Percentiles rank a stretch among this genome's conserved stretches.
Evolutionary conservation across 1,140 invertebrate genomes (phyloP).

Genomic region (Spodoptera frugiperda): DNA sequence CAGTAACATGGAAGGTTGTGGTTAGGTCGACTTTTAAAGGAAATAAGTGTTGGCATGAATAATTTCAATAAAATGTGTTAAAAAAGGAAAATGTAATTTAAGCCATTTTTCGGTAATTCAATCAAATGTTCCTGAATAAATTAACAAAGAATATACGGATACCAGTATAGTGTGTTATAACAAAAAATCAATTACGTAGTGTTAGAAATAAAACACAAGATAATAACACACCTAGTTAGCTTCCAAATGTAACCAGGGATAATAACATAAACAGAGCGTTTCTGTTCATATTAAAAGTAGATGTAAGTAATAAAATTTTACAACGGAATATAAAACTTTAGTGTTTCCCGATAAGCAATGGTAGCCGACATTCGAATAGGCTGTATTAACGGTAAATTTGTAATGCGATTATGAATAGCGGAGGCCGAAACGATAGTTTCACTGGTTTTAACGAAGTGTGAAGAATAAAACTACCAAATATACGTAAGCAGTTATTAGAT

Average conservation of each 20-base stretch:
- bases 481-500: not conserved
- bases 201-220: not conserved
- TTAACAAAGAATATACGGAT: too few relatives aligned
- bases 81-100: too few relatives aligned
- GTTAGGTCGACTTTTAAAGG: too few relatives aligned
- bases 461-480: not conserved
- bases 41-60: too few relatives aligned
- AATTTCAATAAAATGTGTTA: too few relatives aligned
- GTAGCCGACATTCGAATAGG: conserved; percentile 48
- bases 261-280: conserved; percentile 46
- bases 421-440: not conserved
- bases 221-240: conserved; percentile 5
- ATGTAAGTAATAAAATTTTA: conserved; percentile 64
- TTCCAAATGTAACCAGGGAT: conserved; percentile 22
- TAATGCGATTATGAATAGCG: conserved; percentile 34
- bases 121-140: too few relatives aligned
- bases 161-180: too few relatives aligned
- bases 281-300: conserved; percentile 59
- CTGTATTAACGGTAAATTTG: conserved; percentile 38
- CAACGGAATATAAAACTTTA: conserved; percentile 61
- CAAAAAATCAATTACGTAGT: too few relatives aligned
- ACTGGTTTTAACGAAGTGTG: not conserved
- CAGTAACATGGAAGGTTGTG: too few relatives aligned
- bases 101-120: too few relatives aligned
- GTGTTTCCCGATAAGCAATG: conserved; percentile 60